These are phyloP conservation scores for Tromatobia lineatoria DNA, from an alignment of 2,888 invertebrate species.

Conservation along the genomic window DNA sequence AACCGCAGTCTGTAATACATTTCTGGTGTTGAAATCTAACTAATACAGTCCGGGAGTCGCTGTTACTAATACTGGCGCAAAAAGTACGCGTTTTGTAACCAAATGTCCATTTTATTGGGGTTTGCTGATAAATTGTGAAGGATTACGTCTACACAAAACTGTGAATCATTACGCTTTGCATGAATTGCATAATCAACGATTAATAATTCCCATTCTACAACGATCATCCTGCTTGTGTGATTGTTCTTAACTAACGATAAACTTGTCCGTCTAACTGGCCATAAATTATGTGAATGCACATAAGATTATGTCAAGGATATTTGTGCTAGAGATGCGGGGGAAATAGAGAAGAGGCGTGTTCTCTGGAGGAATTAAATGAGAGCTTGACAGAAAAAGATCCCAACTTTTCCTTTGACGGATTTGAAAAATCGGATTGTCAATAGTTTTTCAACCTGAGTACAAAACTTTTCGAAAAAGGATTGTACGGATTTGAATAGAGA, in stretches of 20 bases:
- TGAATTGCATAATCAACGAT: not conserved
- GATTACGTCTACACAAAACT: not conserved
- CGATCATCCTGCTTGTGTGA: conserved; percentile 10
- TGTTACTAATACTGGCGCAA: conserved; percentile 17
- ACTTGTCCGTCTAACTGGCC: not conserved
- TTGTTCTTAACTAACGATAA: conserved; percentile 24
- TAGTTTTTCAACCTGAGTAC: too few species aligned
- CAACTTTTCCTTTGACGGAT: too few species aligned
- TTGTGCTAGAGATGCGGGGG: not conserved
- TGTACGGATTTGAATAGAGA: too few species aligned
- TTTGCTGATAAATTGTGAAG: not conserved
- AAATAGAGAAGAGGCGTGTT: not conserved
- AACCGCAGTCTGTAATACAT: not conserved
- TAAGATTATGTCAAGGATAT: not conserved
- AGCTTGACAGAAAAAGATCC: too few species aligned
- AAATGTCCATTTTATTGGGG: not conserved
- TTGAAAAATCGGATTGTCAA: too few species aligned
- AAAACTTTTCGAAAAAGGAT: too few species aligned
- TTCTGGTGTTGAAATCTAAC: conserved; percentile 35
- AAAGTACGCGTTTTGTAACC: conserved; percentile 4
- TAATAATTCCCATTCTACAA: conserved; percentile 9
- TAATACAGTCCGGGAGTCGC: conserved; percentile 5
- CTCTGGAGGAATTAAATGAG: not conserved
- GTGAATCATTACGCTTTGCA: conserved; percentile 9
- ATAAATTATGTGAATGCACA: not conserved